Evolutionary conservation across 2,113 vertebrate species (phyloP).

Genomic region (Morone chrysops): DNA sequence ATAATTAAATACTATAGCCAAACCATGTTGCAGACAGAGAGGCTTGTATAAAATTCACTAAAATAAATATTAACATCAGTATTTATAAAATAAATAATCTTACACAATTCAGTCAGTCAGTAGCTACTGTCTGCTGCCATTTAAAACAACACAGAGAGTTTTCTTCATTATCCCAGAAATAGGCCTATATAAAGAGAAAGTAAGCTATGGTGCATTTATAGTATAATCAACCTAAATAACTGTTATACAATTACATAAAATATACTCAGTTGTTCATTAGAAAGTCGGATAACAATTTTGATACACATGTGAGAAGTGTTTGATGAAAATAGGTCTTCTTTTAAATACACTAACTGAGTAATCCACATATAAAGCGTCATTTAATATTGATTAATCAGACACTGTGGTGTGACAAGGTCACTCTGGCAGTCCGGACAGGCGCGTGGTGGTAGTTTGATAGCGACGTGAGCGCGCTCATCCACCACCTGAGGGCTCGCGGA

Average conservation of each 20-base stretch:
- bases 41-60: not conserved
- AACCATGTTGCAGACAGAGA: not conserved
- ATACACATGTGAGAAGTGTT: not conserved
- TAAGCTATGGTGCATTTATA: not conserved
- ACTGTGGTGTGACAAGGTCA: conserved; percentile 60
- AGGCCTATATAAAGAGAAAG: not conserved
- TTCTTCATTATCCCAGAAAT: not conserved
- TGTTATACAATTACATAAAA: not conserved
- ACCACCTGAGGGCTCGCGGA: conserved; percentile 41
- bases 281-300: too few relatives aligned
- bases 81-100: not conserved
- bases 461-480: conserved; percentile 56
- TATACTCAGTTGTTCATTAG: not conserved
- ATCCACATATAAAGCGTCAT: not conserved
- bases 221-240: not conserved
- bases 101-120: not conserved
- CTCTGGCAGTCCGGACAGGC: conserved; percentile 27
- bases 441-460: not conserved
- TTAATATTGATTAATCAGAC: conserved; percentile 13
- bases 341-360: not conserved
- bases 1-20: not conserved
- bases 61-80: not conserved
- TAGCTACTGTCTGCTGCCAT: not conserved
- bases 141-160: not conserved
- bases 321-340: not conserved